phyloP scores from a whole-genome alignment of 2,888 invertebrate genomes.

The Myathropa florea region DNA sequence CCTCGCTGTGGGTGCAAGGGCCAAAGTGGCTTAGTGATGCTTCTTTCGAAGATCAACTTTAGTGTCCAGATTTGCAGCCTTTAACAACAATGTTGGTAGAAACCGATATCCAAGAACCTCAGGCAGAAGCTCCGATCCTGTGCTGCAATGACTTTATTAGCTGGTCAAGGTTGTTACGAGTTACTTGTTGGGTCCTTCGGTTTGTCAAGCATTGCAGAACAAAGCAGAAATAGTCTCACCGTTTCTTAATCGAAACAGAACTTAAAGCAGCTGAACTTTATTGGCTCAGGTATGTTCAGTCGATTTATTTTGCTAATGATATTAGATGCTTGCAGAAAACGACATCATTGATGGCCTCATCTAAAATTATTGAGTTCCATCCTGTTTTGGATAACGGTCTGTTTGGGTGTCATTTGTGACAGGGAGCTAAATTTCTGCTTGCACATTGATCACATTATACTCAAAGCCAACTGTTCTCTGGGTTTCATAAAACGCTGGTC shows the following conservation, averaged over 20 bases:
- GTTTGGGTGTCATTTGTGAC: not conserved
- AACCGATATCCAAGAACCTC: not conserved
- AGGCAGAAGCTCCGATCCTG: not conserved
- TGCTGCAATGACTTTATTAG: not conserved
- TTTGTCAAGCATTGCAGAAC: not conserved
- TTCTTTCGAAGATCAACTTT: no score
- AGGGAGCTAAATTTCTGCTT: no score
- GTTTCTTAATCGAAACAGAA: not conserved
- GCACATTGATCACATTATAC: no score
- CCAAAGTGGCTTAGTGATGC: slow-evolving; percentile 20
- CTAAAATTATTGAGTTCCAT: not conserved
- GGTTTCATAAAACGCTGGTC: no score
- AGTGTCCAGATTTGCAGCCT: no score
- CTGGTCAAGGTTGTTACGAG: not conserved
- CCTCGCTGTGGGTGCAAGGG: slow-evolving; percentile 4
- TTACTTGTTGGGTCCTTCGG: not conserved
- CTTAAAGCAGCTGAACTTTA: not conserved
- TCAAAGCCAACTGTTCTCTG: no score
- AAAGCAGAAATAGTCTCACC: not conserved
- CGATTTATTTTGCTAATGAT: not conserved
- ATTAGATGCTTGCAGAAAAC: not conserved
- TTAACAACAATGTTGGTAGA: slow-evolving; percentile 1
- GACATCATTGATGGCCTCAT: not conserved
- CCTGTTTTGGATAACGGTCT: not conserved
- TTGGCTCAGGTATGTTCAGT: not conserved